A percentile compares a stretch with the other conserved stretches of the same genome.
phyloP scores from a whole-genome alignment of 1,140 invertebrate genomes.

The Caerostris darwini region DNA sequence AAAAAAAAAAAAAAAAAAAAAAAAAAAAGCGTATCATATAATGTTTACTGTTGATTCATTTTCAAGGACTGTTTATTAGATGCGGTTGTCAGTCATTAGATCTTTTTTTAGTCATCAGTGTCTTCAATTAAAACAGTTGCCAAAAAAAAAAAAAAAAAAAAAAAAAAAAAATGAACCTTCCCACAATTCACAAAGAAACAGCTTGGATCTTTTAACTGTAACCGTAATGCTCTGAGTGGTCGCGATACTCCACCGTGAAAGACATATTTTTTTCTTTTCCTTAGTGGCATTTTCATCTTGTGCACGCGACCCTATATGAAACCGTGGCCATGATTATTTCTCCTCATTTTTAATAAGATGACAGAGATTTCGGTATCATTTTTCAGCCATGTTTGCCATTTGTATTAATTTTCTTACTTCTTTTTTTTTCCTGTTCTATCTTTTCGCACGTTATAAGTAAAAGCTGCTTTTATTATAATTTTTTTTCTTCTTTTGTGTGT shows the following conservation, averaged over 20 bases:
- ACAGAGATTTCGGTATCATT: not conserved
- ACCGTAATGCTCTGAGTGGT: not conserved
- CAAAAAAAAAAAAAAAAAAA: not conserved
- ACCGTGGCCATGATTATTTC: conserved; percentile 9
- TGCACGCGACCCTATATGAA: not conserved
- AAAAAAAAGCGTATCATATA: not conserved
- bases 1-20: no score
- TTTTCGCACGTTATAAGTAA: not conserved
- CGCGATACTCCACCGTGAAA: not conserved
- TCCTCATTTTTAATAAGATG: conserved; percentile 17
- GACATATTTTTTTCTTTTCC: not conserved
- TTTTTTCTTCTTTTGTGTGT: no score
- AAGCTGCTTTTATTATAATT: not conserved
- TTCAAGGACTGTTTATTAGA: not conserved
- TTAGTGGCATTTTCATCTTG: not conserved
- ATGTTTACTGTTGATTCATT: not conserved
- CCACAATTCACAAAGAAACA: not conserved
- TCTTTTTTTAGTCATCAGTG: not conserved
- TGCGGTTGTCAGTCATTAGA: not conserved
- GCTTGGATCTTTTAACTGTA: not conserved
- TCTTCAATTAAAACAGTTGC: not conserved
- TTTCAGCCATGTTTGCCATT: not conserved
- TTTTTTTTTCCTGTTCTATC: not conserved
- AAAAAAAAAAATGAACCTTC: not conserved
- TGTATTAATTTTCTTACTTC: not conserved